Conservation (phyloP, 1,140 invertebrate species). For the Probaryconus sp. region DNA sequence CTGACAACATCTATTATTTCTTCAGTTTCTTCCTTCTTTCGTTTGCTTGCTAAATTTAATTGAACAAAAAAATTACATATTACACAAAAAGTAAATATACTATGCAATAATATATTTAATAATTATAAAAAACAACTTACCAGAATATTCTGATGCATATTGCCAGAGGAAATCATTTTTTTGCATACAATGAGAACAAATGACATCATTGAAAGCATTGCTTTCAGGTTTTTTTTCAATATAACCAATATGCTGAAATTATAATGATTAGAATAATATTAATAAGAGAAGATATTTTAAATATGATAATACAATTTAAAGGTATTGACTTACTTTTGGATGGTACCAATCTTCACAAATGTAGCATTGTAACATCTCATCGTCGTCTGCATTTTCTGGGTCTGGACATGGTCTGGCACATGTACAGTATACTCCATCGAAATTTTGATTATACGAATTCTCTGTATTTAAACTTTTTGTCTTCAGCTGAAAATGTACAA, state of each 20-base stretch:
- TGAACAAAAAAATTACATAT: not conserved
- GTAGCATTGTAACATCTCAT: slow-evolving; percentile 98
- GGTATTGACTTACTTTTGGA: slow-evolving; percentile 77
- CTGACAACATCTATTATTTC: slow-evolving; percentile 62
- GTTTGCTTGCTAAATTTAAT: slow-evolving; percentile 2
- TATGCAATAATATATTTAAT: slow-evolving; percentile 9
- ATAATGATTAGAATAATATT: slow-evolving; percentile 33
- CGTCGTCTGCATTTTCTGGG: slow-evolving; percentile 86
- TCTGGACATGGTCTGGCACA: slow-evolving; percentile 98
- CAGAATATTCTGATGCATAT: slow-evolving; percentile 80
- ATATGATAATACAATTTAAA: slow-evolving; percentile 16
- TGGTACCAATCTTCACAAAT: slow-evolving; percentile 99
- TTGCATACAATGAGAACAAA: slow-evolving; percentile 86
- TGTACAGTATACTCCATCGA: slow-evolving; percentile 93
- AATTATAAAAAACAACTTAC: slow-evolving; percentile 57
- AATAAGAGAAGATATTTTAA: slow-evolving; percentile 2
- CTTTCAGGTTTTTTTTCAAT: slow-evolving; percentile 79
- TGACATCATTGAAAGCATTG: slow-evolving; percentile 87
- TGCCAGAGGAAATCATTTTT: slow-evolving; percentile 86
- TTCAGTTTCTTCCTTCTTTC: slow-evolving; percentile 45
- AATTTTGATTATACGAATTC: slow-evolving; percentile 98
- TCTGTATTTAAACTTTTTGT: slow-evolving; percentile 80
- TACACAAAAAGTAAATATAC: no score
- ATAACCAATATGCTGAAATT: slow-evolving; percentile 83
- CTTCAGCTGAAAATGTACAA: slow-evolving; percentile 22